phyloP scores from a whole-genome alignment of 2,888 invertebrate genomes.

The Hydrotaea diabolus region DNA sequence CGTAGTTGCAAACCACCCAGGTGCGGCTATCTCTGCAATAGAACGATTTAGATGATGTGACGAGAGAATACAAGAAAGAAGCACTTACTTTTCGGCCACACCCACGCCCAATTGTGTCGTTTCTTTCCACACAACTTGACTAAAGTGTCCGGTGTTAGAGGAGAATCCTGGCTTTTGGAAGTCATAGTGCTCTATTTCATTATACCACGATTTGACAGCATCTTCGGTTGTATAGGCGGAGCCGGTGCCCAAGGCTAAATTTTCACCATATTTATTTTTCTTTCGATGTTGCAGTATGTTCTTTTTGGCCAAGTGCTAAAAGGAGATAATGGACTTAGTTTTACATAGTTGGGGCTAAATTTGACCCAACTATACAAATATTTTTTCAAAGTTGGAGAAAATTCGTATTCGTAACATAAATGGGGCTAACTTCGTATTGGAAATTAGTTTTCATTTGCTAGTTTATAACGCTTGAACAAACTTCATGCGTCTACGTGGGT shows the following conservation, averaged over 20 bases:
- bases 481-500: no score
- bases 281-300: constrained; percentile 83
- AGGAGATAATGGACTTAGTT: not conserved
- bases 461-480: no score
- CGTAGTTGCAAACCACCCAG: constrained; percentile 68
- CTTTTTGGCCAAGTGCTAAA: constrained; percentile 59
- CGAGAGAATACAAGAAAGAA: not conserved
- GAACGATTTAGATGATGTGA: no score
- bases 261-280: constrained; percentile 91
- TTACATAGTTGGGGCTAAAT: no score
- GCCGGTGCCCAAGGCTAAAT: constrained; percentile 89
- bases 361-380: no score
- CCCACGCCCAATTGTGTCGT: constrained; percentile 90
- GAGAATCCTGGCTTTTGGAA: constrained; percentile 85
- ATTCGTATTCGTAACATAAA: no score
- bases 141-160: constrained; percentile 90
- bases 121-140: constrained; percentile 91
- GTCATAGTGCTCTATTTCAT: constrained; percentile 86
- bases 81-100: constrained; percentile 82
- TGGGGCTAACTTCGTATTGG: no score
- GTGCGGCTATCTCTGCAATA: constrained; percentile 57
- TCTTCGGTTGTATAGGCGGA: constrained; percentile 85
- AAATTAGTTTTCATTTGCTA: no score
- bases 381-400: no score
- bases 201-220: constrained; percentile 91